Conservation (phyloP, 2,797 vertebrate genomes). For the Alexandromys oeconomus region DNA sequence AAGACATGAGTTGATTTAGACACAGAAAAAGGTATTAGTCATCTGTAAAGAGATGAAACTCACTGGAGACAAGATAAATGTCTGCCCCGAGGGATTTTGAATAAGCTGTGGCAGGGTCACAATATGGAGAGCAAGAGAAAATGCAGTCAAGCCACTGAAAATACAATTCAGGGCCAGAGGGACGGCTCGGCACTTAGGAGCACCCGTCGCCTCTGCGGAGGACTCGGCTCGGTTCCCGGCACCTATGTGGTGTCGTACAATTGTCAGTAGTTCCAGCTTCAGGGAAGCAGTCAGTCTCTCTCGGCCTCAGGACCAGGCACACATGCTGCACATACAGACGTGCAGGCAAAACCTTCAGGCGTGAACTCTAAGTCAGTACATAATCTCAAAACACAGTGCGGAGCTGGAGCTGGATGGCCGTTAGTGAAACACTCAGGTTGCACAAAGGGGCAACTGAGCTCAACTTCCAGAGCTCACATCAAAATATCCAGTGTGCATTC, state of each 20-base stretch:
- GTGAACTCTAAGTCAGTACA: neutral
- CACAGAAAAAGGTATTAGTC: neutral
- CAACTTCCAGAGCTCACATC: neutral
- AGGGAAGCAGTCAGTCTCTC: too few relatives aligned
- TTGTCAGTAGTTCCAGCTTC: neutral
- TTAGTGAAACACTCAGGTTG: neutral
- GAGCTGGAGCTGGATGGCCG: neutral
- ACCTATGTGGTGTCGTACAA: neutral
- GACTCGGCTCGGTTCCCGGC: neutral
- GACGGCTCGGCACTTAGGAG: neutral
- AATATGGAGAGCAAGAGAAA: constrained; percentile 17
- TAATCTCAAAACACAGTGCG: neutral
- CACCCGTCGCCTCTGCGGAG: neutral
- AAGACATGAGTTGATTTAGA: constrained; percentile 40
- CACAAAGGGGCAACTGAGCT: neutral
- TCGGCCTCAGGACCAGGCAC: neutral
- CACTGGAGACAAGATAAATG: constrained; percentile 47
- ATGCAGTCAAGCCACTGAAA: constrained; percentile 36
- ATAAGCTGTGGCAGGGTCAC: neutral
- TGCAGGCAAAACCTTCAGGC: neutral
- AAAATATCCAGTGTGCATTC: neutral
- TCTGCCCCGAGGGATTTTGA: constrained; percentile 1
- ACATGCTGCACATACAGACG: neutral
- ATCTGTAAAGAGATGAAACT: constrained; percentile 14
- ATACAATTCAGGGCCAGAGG: neutral